Evolutionary conservation across 2,888 invertebrate species (phyloP).

Genomic region (Argyresthia goedartella): DNA sequence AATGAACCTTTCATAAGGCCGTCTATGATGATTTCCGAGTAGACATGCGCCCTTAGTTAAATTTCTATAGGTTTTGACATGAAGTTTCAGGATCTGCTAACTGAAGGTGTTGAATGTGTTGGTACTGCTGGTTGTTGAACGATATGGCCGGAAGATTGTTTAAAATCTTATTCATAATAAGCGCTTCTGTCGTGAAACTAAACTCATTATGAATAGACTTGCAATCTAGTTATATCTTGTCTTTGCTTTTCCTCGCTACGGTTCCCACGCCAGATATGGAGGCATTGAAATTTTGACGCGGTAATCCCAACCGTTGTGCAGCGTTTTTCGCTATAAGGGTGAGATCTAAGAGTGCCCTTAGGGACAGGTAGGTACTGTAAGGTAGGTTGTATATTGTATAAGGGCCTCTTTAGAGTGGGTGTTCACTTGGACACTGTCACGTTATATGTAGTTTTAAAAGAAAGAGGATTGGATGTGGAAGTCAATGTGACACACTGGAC

Average conservation of each 20-base stretch:
- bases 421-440: too few species aligned
- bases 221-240: background rate
- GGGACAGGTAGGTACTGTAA: too few species aligned
- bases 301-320: conserved; percentile 1
- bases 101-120: too few species aligned
- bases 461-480: too few species aligned
- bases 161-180: conserved; percentile 4
- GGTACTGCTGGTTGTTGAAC: background rate
- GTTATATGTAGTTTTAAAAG: too few species aligned
- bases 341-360: background rate
- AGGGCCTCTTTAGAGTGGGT: too few species aligned
- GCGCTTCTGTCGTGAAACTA: conserved; percentile 1
- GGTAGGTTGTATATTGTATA: too few species aligned
- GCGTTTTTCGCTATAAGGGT: conserved; percentile 4
- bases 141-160: conserved; percentile 4
- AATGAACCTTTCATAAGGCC: background rate
- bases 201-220: background rate
- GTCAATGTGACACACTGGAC: too few species aligned
- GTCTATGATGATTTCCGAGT: background rate
- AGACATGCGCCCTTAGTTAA: conserved; percentile 1
- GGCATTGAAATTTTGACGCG: background rate
- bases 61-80: background rate
- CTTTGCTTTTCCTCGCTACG: conserved; percentile 1
- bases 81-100: conserved; percentile 3
- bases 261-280: background rate